Evolutionary conservation across 37 sponge, comb jelly and placozoan genomes (phyloP).

Genomic region (Cliona cf. orientalis): DNA sequence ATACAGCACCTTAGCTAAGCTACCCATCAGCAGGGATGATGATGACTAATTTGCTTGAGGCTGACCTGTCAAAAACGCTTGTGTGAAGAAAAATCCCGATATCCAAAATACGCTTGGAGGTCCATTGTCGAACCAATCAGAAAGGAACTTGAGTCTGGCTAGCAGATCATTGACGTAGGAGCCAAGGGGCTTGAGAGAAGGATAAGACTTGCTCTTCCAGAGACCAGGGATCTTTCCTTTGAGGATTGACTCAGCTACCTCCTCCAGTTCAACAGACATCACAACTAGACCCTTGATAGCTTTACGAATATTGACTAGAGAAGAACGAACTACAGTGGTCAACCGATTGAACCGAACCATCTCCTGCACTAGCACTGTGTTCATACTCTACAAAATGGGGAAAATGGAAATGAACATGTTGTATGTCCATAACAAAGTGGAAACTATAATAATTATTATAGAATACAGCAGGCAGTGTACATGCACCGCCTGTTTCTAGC

Average conservation of each 20-base stretch:
- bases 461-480: neutral
- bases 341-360: slow-evolving; percentile 99
- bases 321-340: slow-evolving; percentile 72
- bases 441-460: neutral
- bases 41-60: too few relatives aligned
- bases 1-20: neutral
- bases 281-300: slow-evolving; percentile 99
- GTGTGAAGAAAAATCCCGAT: slow-evolving; percentile 99
- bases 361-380: slow-evolving; percentile 99
- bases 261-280: slow-evolving; percentile 97
- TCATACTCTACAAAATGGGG: slow-evolving; percentile 90
- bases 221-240: slow-evolving; percentile 97
- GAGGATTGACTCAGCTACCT: slow-evolving; percentile 90
- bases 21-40: too few relatives aligned
- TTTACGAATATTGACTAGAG: slow-evolving; percentile 93
- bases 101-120: slow-evolving; percentile 96
- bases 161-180: slow-evolving; percentile 97
- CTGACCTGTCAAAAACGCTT: slow-evolving; percentile 99
- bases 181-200: slow-evolving; percentile 97
- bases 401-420: neutral
- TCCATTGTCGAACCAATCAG: slow-evolving; percentile 98
- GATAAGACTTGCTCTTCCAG: slow-evolving; percentile 99
- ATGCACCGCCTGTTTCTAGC: neutral
- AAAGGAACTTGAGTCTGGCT: slow-evolving; percentile 94
- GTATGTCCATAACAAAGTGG: neutral